Conservation (phyloP, 2,888 invertebrate species). For the Zygothrica quintamaculata region DNA sequence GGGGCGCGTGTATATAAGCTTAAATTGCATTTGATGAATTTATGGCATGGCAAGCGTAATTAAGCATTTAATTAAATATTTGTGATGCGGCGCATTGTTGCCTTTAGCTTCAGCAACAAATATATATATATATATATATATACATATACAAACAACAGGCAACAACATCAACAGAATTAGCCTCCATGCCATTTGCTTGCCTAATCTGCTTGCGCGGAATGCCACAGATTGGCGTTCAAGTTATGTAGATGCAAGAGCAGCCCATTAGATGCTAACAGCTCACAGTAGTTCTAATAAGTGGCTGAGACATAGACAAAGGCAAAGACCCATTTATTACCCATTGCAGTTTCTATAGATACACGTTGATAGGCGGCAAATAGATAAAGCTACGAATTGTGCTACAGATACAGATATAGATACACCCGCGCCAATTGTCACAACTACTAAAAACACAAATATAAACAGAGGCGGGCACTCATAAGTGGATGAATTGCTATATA, state of each 20-base stretch:
- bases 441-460: constrained; percentile 8
- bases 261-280: constrained; percentile 3
- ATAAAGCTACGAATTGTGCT: constrained; percentile 25
- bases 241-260: constrained; percentile 35
- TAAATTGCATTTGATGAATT: constrained; percentile 83
- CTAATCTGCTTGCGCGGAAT: constrained; percentile 75
- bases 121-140: too few species aligned
- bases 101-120: constrained; percentile 10
- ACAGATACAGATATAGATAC: constrained; percentile 4
- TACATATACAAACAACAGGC: too few species aligned
- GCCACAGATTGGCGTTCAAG: constrained; percentile 68
- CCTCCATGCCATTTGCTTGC: constrained; percentile 38
- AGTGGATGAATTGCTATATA: constrained; percentile 30
- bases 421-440: constrained; percentile 48
- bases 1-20: constrained; percentile 49
- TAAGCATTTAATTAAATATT: constrained; percentile 84
- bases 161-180: constrained; percentile 2
- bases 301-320: constrained; percentile 2
- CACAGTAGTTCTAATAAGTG: constrained; percentile 2
- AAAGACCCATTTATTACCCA: constrained; percentile 15
- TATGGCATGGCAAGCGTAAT: constrained; percentile 83
- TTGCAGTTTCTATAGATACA: constrained; percentile 1
- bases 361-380: constrained; percentile 4
- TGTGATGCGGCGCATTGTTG: constrained; percentile 69
- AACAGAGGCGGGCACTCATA: constrained; percentile 32